phyloP scores from a whole-genome alignment of 2,888 invertebrate species.

The Hyppa rectilinea region DNA sequence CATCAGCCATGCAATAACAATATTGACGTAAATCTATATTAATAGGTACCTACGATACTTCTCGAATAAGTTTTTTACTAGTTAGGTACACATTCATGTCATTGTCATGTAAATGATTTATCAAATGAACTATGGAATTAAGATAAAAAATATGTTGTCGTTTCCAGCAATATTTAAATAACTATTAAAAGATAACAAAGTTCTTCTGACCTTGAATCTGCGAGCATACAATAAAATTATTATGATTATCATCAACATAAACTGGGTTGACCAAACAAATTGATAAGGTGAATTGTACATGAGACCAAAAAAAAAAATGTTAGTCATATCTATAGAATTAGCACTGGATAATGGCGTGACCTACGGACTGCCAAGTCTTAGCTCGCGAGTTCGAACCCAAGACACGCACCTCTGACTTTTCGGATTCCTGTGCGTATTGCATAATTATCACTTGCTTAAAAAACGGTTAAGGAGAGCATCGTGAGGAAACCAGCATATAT shows the following conservation, averaged over 20 bases:
- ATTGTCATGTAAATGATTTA: constrained; percentile 14
- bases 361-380: too few species aligned
- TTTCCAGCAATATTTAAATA: constrained; percentile 30
- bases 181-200: constrained; percentile 20
- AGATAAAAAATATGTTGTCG: constrained; percentile 45
- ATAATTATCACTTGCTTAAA: too few species aligned
- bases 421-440: too few species aligned
- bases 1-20: not conserved
- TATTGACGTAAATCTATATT: constrained; percentile 11
- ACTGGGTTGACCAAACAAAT: not conserved
- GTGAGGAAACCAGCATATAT: too few species aligned
- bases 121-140: constrained; percentile 41
- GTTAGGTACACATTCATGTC: not conserved
- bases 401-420: too few species aligned
- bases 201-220: constrained; percentile 23
- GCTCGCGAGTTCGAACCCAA: too few species aligned
- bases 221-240: not conserved
- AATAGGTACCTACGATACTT: not conserved
- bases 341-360: too few species aligned
- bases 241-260: not conserved
- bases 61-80: not conserved
- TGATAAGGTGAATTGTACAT: not conserved
- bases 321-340: too few species aligned
- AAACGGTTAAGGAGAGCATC: too few species aligned
- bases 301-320: not conserved